Percentiles rank a stretch among this genome's conserved stretches.
phyloP scores from a whole-genome alignment of 2,888 invertebrate genomes.

The Agonopterix arenella region DNA sequence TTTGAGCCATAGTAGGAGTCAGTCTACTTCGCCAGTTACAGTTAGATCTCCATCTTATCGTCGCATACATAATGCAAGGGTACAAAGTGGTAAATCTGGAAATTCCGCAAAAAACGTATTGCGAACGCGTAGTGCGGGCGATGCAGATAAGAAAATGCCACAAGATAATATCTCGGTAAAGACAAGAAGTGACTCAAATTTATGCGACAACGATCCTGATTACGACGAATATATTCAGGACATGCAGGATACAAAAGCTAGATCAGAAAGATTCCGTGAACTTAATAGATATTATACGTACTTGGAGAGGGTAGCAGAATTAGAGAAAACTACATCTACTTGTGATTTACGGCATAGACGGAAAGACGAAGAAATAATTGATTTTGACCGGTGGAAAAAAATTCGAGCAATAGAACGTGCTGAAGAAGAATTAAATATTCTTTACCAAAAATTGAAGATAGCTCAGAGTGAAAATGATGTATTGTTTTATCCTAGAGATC shows the following conservation, averaged over 20 bases:
- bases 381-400: conserved; percentile 92
- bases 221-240: conserved; percentile 83
- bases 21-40: conserved; percentile 76
- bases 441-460: conserved; percentile 85
- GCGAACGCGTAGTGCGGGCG: conserved; percentile 81
- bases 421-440: conserved; percentile 85
- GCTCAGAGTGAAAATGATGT: conserved; percentile 91
- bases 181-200: conserved; percentile 56
- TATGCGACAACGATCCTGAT: conserved; percentile 72
- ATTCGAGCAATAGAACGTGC: conserved; percentile 87
- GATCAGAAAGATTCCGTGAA: conserved; percentile 89
- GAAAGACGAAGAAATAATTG: conserved; percentile 87
- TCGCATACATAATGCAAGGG: conserved; percentile 75
- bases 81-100: conserved; percentile 48
- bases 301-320: conserved; percentile 88
- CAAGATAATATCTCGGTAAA: conserved; percentile 25
- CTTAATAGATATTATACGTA: conserved; percentile 90
- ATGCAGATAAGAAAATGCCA: conserved; percentile 61
- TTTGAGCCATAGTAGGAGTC: conserved; percentile 46
- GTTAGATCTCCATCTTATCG: conserved; percentile 81
- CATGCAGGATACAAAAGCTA: conserved; percentile 79
- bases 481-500: conserved; percentile 85
- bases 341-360: conserved; percentile 83
- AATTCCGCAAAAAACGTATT: conserved; percentile 56
- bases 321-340: conserved; percentile 86